A percentile compares a stretch with the other conserved stretches of the same genome.
phyloP scores from a whole-genome alignment of 2,888 invertebrate species.

The Polylopha cassiicola region DNA sequence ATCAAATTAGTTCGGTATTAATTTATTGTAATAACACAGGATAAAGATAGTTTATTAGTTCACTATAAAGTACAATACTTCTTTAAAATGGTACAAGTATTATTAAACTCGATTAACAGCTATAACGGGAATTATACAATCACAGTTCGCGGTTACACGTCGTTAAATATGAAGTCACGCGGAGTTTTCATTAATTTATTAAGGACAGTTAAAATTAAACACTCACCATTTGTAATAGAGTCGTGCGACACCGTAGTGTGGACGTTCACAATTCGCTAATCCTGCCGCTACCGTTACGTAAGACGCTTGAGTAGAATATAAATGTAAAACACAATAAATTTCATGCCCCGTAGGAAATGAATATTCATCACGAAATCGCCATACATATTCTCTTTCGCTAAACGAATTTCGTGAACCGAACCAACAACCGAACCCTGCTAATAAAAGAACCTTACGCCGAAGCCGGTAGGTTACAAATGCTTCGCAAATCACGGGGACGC shows the following conservation, averaged over 20 bases:
- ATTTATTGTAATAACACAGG: no score
- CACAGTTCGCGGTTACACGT: no score
- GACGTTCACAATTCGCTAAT: constrained; percentile 75
- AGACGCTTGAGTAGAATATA: constrained; percentile 76
- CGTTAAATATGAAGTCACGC: no score
- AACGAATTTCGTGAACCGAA: constrained; percentile 66
- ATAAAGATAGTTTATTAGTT: no score
- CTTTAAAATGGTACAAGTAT: no score
- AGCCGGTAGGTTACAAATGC: constrained; percentile 54
- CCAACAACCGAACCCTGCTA: constrained; percentile 32
- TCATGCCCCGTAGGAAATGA: constrained; percentile 78
- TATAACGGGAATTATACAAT: no score
- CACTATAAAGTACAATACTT: no score
- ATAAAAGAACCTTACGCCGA: constrained; percentile 58
- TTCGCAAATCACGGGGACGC: constrained; percentile 32
- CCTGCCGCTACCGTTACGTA: constrained; percentile 76
- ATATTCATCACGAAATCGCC: constrained; percentile 78
- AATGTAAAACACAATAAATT: constrained; percentile 78
- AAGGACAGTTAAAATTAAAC: constrained; percentile 57
- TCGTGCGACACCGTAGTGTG: constrained; percentile 65
- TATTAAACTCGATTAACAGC: no score
- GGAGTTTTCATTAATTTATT: no score
- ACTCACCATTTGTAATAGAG: constrained; percentile 42
- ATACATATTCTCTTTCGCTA: constrained; percentile 75
- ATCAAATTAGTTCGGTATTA: no score